Conservation (phyloP, 2,797 vertebrate species). For the Staurois parvus region DNA sequence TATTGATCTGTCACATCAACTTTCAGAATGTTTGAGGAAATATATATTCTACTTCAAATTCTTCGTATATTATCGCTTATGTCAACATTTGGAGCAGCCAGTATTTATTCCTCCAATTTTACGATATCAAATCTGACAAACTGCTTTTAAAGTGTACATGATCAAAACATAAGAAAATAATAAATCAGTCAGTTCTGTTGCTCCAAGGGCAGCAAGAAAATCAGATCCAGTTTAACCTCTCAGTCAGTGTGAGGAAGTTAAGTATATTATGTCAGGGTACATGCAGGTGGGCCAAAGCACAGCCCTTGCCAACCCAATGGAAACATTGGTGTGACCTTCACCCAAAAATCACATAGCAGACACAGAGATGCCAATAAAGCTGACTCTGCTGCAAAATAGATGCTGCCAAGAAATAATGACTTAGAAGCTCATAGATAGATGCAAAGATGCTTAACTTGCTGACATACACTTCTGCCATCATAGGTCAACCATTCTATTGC, state of each 20-base stretch:
- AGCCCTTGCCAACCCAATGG: too few relatives aligned
- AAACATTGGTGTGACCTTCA: too few relatives aligned
- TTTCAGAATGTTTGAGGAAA: slow-evolving; percentile 30
- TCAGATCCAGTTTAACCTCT: background rate
- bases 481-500: too few relatives aligned
- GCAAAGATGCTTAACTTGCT: too few relatives aligned
- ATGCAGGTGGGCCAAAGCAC: too few relatives aligned
- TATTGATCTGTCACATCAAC: slow-evolving; percentile 48
- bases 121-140: slow-evolving; percentile 44
- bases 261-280: too few relatives aligned
- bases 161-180: slow-evolving; percentile 35
- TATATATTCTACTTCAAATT: slow-evolving; percentile 42
- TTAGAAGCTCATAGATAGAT: too few relatives aligned
- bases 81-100: slow-evolving; percentile 30
- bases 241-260: background rate
- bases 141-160: slow-evolving; percentile 22
- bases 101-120: slow-evolving; percentile 39
- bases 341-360: too few relatives aligned
- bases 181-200: slow-evolving; percentile 26
- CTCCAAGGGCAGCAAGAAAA: slow-evolving; percentile 12
- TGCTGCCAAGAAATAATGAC: too few relatives aligned
- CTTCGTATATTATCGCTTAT: slow-evolving; percentile 39
- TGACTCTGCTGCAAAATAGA: too few relatives aligned
- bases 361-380: too few relatives aligned
- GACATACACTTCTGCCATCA: too few relatives aligned